phyloP scores from a whole-genome alignment of 2,888 invertebrate genomes.

The Ochropleura leucogaster region DNA sequence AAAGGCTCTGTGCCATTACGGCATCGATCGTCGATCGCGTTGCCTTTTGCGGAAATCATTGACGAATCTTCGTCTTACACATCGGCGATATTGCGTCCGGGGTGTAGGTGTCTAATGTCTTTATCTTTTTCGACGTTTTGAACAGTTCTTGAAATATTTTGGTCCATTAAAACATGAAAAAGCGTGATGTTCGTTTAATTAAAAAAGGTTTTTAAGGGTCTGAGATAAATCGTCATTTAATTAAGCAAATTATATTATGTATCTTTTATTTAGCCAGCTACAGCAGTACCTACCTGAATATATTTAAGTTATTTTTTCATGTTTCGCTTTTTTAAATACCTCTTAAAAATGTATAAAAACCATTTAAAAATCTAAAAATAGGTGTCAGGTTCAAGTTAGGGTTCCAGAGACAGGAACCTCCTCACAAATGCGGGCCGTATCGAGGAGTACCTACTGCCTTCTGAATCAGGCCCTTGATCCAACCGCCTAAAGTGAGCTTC shows the following conservation, averaged over 20 bases:
- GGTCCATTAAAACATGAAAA: background rate
- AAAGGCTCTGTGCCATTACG: conserved; percentile 30
- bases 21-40: conserved; percentile 11
- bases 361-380: no score
- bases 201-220: conserved; percentile 37
- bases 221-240: conserved; percentile 34
- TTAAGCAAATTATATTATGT: conserved; percentile 24
- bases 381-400: no score
- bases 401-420: no score
- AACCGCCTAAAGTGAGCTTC: no score
- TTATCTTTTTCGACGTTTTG: conserved; percentile 18
- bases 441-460: no score
- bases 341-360: no score
- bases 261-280: conserved; percentile 13
- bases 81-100: conserved; percentile 9
- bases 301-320: no score
- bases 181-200: conserved; percentile 21
- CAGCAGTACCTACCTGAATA: background rate
- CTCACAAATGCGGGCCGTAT: no score
- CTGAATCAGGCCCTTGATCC: no score
- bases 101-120: conserved; percentile 17
- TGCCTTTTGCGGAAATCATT: conserved; percentile 24
- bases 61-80: conserved; percentile 21
- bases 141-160: background rate
- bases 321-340: no score